Evolutionary conservation across 2,797 vertebrate species (phyloP).

Genomic region (Paramormyrops hopkinsi): DNA sequence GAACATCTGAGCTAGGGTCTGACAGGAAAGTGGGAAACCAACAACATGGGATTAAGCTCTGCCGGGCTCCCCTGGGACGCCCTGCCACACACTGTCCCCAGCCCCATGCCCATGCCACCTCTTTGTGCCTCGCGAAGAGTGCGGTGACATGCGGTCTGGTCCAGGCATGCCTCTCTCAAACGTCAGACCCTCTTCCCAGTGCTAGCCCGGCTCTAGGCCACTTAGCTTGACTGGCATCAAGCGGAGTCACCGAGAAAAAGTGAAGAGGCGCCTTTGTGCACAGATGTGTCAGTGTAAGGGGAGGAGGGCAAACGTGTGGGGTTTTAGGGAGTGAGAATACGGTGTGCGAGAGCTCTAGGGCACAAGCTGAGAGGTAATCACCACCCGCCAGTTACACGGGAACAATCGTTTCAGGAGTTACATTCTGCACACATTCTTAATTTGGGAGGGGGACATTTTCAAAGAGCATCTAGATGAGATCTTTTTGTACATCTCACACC

Average conservation of each 20-base stretch:
- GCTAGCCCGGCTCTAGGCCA: neutral
- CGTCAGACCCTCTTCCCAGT: neutral
- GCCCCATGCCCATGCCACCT: constrained; percentile 20
- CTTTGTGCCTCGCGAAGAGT: constrained; percentile 20
- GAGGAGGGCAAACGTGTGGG: neutral
- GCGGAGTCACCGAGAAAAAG: neutral
- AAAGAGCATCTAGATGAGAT: constrained; percentile 54
- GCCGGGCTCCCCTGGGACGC: constrained; percentile 30
- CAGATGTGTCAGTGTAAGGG: neutral
- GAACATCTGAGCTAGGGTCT: neutral
- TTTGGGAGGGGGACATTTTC: constrained; percentile 62
- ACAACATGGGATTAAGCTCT: constrained; percentile 49
- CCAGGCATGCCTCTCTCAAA: neutral
- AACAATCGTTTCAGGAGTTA: constrained; percentile 39
- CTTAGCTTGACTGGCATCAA: neutral
- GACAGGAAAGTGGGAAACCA: constrained; percentile 14
- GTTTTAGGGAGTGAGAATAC: neutral
- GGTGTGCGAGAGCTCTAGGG: constrained; percentile 10
- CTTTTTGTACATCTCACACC: constrained; percentile 59
- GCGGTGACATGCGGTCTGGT: neutral
- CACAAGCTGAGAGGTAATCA: constrained; percentile 49
- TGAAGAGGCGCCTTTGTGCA: neutral
- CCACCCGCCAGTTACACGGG: constrained; percentile 43
- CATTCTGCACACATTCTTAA: constrained; percentile 62
- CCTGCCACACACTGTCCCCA: constrained; percentile 24